Percentiles rank a stretch among this genome's conserved stretches.
These are phyloP conservation scores for Tachyglossus aculeatus DNA, from an alignment of 2,797 vertebrate genomes.

Conservation along the genomic window DNA sequence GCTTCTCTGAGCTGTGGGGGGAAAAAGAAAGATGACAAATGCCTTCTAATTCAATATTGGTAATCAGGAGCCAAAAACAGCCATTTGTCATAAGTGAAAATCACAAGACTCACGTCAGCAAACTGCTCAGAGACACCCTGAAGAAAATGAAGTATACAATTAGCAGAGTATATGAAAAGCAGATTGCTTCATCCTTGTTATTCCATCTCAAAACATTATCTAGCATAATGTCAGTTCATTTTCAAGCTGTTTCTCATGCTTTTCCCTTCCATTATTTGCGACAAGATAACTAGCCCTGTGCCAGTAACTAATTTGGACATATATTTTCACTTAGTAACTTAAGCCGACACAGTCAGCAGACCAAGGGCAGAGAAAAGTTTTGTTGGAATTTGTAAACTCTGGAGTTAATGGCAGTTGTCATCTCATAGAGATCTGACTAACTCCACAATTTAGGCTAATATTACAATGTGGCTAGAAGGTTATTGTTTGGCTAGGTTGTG, in stretches of 20 bases:
- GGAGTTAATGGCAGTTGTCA: background rate
- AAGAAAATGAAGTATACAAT: background rate
- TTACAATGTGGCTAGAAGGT: background rate
- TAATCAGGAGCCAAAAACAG: background rate
- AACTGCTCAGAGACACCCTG: background rate
- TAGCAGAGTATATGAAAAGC: background rate
- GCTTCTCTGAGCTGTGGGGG: background rate
- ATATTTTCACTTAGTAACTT: background rate
- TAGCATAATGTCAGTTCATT: background rate
- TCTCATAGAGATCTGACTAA: conserved; percentile 18
- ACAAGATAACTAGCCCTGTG: conserved; percentile 6
- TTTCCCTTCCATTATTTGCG: background rate
- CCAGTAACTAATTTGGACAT: background rate
- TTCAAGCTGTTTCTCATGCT: background rate
- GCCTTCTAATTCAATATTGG: background rate
- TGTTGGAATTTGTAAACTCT: conserved; percentile 5
- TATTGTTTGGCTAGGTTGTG: conserved; percentile 11
- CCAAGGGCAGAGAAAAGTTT: background rate
- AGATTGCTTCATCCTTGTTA: background rate
- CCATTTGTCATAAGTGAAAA: background rate
- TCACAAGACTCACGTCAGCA: background rate
- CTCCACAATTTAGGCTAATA: background rate
- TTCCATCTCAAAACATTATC: background rate
- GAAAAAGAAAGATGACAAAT: background rate
- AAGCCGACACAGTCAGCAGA: background rate